These are phyloP conservation scores for Ormia ochracea DNA, from an alignment of 2,888 invertebrate genomes.

Conservation along the genomic window DNA sequence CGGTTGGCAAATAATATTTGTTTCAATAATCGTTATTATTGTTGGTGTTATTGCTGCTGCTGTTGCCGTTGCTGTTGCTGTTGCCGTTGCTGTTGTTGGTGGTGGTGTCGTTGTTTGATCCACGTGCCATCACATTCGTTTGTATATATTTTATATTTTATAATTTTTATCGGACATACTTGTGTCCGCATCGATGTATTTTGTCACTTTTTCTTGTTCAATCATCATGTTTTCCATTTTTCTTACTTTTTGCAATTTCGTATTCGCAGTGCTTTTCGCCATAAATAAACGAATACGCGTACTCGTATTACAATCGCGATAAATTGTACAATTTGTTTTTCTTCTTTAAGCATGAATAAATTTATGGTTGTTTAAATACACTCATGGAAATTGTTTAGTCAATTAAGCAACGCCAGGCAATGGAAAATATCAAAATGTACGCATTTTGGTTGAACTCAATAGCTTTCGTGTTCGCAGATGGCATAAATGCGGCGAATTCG, in stretches of 20 bases:
- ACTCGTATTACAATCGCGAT: slow-evolving; percentile 36
- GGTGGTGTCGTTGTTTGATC: slow-evolving; percentile 35
- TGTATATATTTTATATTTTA: slow-evolving; percentile 53
- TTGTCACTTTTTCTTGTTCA: slow-evolving; percentile 61
- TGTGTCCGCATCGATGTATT: slow-evolving; percentile 56
- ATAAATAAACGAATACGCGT: slow-evolving; percentile 17
- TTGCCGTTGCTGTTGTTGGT: background rate
- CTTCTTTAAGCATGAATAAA: slow-evolving; percentile 47
- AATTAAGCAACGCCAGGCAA: background rate
- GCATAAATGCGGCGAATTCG: too few species aligned
- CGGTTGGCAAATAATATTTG: slow-evolving; percentile 27
- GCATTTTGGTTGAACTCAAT: too few species aligned
- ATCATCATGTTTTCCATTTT: slow-evolving; percentile 54
- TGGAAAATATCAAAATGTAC: background rate
- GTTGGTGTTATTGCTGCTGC: background rate
- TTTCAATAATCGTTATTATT: slow-evolving; percentile 23
- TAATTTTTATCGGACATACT: slow-evolving; percentile 41
- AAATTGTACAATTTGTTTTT: slow-evolving; percentile 55
- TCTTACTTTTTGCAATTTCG: background rate
- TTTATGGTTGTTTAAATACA: slow-evolving; percentile 22
- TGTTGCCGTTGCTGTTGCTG: slow-evolving; percentile 11
- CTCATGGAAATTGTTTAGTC: slow-evolving; percentile 7
- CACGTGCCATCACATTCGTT: slow-evolving; percentile 61
- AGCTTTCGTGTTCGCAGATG: too few species aligned
- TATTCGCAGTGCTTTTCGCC: slow-evolving; percentile 14